Evolutionary conservation across 1,140 invertebrate genomes (phyloP).

Genomic region (Magallana angulata): DNA sequence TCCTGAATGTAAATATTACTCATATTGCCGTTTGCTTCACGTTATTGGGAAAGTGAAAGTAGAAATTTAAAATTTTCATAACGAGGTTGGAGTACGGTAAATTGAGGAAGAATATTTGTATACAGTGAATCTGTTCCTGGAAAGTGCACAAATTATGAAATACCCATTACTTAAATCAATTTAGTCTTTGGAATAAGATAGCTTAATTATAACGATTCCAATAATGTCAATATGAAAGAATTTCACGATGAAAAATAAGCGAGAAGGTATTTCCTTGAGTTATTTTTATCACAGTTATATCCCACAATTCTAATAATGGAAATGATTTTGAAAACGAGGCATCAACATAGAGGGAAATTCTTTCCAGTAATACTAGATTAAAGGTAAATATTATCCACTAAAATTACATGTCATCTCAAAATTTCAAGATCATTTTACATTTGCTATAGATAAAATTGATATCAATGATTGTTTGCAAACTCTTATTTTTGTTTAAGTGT

Average conservation of each 20-base stretch:
- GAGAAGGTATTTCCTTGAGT: constrained; percentile 34
- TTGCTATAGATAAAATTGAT: neutral
- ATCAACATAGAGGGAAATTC: constrained; percentile 41
- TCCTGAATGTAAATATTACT: constrained; percentile 98
- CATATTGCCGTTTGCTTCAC: constrained; percentile 81
- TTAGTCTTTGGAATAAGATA: constrained; percentile 28
- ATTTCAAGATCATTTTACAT: constrained; percentile 8
- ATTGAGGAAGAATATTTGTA: neutral
- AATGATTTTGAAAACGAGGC: constrained; percentile 42
- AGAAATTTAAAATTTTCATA: neutral
- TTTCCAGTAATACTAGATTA: constrained; percentile 55
- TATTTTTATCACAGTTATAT: constrained; percentile 4
- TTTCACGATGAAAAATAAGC: neutral
- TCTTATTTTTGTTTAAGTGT: constrained; percentile 32
- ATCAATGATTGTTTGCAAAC: neutral
- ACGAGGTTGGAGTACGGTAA: neutral
- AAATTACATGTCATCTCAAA: constrained; percentile 51
- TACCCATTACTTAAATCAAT: neutral
- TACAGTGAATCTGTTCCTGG: no score
- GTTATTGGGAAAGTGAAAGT: neutral
- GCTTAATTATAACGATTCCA: no score
- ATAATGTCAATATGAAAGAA: no score
- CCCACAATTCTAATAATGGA: constrained; percentile 44
- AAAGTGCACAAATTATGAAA: no score
- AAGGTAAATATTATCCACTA: constrained; percentile 51